Percentiles rank a stretch among this genome's conserved stretches.
These are phyloP conservation scores for Chlorops oryzae DNA, from an alignment of 1,140 invertebrate genomes.

Conservation along the genomic window DNA sequence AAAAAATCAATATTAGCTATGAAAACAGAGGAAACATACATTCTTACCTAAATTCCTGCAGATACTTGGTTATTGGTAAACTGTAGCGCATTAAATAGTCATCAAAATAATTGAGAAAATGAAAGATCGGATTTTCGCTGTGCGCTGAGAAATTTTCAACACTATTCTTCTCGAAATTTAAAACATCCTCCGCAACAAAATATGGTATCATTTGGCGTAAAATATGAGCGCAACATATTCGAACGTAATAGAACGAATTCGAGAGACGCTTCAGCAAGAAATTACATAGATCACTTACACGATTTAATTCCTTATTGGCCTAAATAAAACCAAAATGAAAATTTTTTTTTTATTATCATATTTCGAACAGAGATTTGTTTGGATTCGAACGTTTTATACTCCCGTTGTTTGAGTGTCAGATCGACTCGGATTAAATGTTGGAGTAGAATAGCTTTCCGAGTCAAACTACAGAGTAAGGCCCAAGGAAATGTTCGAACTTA, in stretches of 20 bases:
- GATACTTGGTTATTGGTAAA: conserved; percentile 27
- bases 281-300: conserved; percentile 36
- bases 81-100: conserved; percentile 47
- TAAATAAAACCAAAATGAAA: no score
- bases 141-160: conserved; percentile 10
- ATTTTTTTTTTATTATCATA: no score
- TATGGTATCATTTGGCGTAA: conserved; percentile 27
- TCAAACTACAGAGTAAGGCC: no score
- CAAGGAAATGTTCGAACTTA: no score
- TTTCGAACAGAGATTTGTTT: no score
- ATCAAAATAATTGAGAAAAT: conserved; percentile 53
- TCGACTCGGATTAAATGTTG: no score
- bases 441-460: no score
- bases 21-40: background rate
- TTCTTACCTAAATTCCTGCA: conserved; percentile 34
- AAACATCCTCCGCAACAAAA: conserved; percentile 38
- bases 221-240: conserved; percentile 24
- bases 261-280: conserved; percentile 36
- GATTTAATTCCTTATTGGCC: no score
- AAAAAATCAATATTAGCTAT: background rate
- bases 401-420: no score
- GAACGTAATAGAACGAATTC: conserved; percentile 22
- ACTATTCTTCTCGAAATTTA: conserved; percentile 29
- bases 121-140: conserved; percentile 24
- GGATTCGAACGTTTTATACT: no score